Evolutionary conservation across 2,797 vertebrate species (phyloP), one percentile per base, ranked within the genome.

Genomic region (Chelon auratus): DNA sequence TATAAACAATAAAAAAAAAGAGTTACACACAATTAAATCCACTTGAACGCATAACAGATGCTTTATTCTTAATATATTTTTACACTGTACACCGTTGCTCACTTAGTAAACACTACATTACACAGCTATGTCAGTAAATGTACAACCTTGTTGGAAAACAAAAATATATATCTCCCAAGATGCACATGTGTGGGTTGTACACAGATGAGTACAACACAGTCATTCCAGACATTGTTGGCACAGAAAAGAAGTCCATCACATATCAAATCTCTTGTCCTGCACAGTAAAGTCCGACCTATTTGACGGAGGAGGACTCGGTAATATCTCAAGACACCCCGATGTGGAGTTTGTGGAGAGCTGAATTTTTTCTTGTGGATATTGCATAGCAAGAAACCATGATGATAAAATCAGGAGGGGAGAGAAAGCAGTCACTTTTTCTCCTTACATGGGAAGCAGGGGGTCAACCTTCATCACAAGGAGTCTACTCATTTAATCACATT

Each of bases 11-110:
- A 14, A 22, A 51, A 62, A 0, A 76, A 18, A 33, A 26, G 24
- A 26, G 22, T 22, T 26, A 26, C 24, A 45, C 3, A 62, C 24
- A 77, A 68, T 47, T 39, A 72, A 66, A 51, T 42, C 7, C 10
- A 55, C 7, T 51, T 68, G 61, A 82, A 82, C 9, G 69, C 89
- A 86, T 92, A 86, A 84, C 88, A 85, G 88, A 93, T 90, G 89
- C 85, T 93, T 94, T 92, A 93, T 91, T 93, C 89, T 93, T 93
- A 89, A 92, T 94, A 93, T 94, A 92, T 45, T 91, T 95, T 90
- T 95, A 95, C 92, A 95, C 95, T 95, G 93, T 95, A 95, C 94
- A 95, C 85, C 75, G 86, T 91, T 91, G 88, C 88, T 93, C 92
- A 94, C 90, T 91, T 92, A 93, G 91, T 93, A 93, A 94, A 94